Conservation (phyloP, 2,113 vertebrate species). For the Dicentrarchus labrax region DNA sequence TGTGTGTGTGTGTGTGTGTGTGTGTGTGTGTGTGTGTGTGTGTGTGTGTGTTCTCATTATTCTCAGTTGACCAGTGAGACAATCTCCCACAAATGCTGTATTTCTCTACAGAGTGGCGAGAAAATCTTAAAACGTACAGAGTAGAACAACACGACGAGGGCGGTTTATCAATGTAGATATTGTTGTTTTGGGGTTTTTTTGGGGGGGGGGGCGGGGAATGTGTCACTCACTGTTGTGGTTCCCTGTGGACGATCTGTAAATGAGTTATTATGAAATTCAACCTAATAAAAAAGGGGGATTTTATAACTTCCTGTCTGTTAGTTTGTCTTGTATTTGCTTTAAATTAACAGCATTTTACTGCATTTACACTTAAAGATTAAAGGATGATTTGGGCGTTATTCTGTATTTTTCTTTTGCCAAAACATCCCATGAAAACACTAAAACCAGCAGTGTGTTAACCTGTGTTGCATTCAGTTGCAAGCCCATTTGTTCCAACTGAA, state of each 20-base stretch:
- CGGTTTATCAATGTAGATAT: slow-evolving; percentile 9
- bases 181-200: neutral
- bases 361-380: too few relatives aligned
- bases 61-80: neutral
- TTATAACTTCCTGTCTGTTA: slow-evolving; percentile 59
- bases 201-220: neutral
- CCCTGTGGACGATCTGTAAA: slow-evolving; percentile 60
- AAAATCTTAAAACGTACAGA: neutral
- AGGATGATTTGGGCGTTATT: too few relatives aligned
- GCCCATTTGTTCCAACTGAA: neutral
- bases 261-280: slow-evolving; percentile 57
- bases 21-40: neutral
- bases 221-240: slow-evolving; percentile 38
- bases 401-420: neutral
- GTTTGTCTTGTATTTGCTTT: slow-evolving; percentile 4
- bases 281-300: slow-evolving; percentile 73
- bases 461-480: neutral
- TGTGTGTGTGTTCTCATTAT: neutral
- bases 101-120: neutral
- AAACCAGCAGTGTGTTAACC: neutral
- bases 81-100: neutral
- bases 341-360: neutral
- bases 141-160: slow-evolving; percentile 3
- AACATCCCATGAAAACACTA: neutral
- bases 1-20: neutral